Evolutionary conservation across 2,113 vertebrate genomes (phyloP).

Genomic region (Calypte anna): DNA sequence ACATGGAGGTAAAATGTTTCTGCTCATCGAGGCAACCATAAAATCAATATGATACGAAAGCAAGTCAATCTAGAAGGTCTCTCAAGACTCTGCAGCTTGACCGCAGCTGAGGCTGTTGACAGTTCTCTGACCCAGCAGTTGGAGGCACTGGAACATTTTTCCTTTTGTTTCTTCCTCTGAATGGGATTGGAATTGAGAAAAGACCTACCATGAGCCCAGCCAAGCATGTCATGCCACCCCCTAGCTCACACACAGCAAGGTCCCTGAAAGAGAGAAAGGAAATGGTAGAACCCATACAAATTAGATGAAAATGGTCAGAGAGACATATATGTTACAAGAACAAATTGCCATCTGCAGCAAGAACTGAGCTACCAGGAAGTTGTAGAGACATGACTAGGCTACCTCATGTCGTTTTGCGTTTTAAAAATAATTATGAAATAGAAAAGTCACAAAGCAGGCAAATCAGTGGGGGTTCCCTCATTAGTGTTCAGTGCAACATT

Average conservation of each 20-base stretch:
- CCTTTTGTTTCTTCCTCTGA: slow-evolving; percentile 82
- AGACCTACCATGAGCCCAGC: slow-evolving; percentile 94
- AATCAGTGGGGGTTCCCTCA: slow-evolving; percentile 86
- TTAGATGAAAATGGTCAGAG: slow-evolving; percentile 82
- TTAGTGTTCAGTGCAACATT: slow-evolving; percentile 85
- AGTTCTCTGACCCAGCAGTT: slow-evolving; percentile 84
- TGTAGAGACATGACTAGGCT: slow-evolving; percentile 79
- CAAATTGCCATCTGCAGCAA: slow-evolving; percentile 83
- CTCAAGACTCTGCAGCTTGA: slow-evolving; percentile 83
- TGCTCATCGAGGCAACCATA: slow-evolving; percentile 84
- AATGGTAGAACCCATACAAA: slow-evolving; percentile 88
- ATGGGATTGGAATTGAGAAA: slow-evolving; percentile 87
- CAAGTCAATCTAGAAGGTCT: slow-evolving; percentile 87
- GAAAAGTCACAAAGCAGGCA: slow-evolving; percentile 89
- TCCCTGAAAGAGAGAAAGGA: slow-evolving; percentile 87
- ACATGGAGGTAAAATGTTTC: slow-evolving; percentile 83
- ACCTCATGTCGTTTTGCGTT: slow-evolving; percentile 88
- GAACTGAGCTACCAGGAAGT: slow-evolving; percentile 82
- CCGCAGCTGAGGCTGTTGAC: slow-evolving; percentile 84
- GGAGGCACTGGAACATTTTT: slow-evolving; percentile 84
- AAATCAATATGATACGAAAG: slow-evolving; percentile 89
- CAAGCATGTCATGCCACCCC: slow-evolving; percentile 94
- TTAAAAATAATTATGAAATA: slow-evolving; percentile 91
- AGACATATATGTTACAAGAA: slow-evolving; percentile 86
- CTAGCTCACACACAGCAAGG: slow-evolving; percentile 92